Percentiles rank a stretch among this genome's conserved stretches.
phyloP scores from a whole-genome alignment of 2,797 vertebrate species.

The Micrastur ruficollis region DNA sequence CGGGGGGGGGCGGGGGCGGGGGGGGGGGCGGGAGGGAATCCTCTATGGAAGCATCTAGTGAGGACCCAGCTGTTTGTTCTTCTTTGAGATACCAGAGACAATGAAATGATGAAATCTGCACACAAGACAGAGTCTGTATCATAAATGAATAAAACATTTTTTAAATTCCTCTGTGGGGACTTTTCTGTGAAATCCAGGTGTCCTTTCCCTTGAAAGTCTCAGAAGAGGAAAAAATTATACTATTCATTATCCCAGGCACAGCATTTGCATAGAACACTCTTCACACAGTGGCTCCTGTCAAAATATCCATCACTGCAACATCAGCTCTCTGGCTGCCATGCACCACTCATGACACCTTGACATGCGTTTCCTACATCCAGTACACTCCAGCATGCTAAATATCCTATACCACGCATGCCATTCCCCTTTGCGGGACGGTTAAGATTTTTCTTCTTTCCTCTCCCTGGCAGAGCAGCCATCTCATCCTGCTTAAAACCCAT shows the following conservation, averaged over 20 bases:
- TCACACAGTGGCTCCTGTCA: background rate
- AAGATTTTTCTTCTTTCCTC: background rate
- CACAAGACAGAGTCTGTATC: background rate
- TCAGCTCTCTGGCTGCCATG: background rate
- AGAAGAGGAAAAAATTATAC: conserved; percentile 42
- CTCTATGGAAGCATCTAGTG: background rate
- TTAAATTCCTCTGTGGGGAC: conserved; percentile 32
- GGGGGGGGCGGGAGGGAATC: no score
- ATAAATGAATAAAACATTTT: conserved; percentile 55
- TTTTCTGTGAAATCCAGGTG: conserved; percentile 56
- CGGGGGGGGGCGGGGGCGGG: no score
- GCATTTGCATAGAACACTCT: conserved; percentile 40
- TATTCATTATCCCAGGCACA: conserved; percentile 39
- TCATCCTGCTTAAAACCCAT: background rate
- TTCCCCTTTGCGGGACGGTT: background rate
- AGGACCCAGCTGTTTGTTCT: conserved; percentile 36
- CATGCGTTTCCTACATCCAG: fast-evolving
- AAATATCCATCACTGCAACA: background rate
- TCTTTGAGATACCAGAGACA: conserved; percentile 34
- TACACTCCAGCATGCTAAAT: background rate
- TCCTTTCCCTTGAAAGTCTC: conserved; percentile 40
- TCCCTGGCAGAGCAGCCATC: background rate
- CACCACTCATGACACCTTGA: background rate
- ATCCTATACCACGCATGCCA: background rate
- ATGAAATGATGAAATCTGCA: conserved; percentile 45